Conservation (phyloP, 2,797 vertebrate species). For the Chrosomus eos region DNA sequence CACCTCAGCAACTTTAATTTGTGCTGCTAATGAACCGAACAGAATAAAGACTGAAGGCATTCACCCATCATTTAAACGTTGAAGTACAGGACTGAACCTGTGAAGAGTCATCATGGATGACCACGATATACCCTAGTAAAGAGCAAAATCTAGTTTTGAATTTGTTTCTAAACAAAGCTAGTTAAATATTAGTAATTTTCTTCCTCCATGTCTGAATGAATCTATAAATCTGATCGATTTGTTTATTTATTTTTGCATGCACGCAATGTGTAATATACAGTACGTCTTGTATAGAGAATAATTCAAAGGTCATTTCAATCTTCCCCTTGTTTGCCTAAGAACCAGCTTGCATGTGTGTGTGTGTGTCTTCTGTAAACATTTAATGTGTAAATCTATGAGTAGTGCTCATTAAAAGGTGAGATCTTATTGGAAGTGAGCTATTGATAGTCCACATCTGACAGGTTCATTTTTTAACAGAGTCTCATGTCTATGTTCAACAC, state of each 20-base stretch:
- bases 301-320: constrained; percentile 16
- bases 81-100: background rate
- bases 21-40: constrained; percentile 13
- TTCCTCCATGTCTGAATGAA: background rate
- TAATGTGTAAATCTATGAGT: background rate
- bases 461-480: constrained; percentile 31
- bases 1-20: constrained; percentile 24
- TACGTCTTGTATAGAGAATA: background rate
- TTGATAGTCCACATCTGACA: constrained; percentile 28
- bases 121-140: background rate
- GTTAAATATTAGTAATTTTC: background rate
- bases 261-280: background rate
- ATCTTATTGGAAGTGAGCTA: constrained; percentile 10
- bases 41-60: constrained; percentile 2
- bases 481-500: constrained; percentile 17
- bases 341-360: background rate
- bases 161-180: no score
- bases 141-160: no score
- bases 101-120: background rate
- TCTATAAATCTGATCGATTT: background rate
- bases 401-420: constrained; percentile 12
- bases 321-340: background rate
- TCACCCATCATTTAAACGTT: background rate
- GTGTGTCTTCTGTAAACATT: background rate
- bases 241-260: background rate